Base-by-base conservation (phyloP, 2,113 vertebrate species). In the Salvelinus alpinus region DNA sequence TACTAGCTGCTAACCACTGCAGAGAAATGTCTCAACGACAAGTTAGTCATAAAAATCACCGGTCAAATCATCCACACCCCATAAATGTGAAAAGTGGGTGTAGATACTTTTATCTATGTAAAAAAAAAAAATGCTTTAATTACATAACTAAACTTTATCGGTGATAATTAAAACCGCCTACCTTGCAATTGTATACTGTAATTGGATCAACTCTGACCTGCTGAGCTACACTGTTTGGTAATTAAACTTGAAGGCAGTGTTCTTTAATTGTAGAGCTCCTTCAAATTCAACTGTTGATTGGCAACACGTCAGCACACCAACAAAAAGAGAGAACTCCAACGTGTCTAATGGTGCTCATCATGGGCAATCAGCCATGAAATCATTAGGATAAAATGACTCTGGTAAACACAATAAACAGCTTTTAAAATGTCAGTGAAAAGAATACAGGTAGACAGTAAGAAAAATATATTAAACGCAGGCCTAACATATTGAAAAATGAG, bases 261-360 rank as follows among this genome's bases (percentile, higher is more conserved):
- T 90, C 86, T 88, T 90, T 90, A 87, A 91, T 88, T 88, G 84
- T 90, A 89, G 84, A 91, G 89, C 87, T 88, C 81, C 73, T 82
- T 87, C 88, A 92, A 90, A 88, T 88, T 89, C 90, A 86, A 91
- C 84, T 85, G 64, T 60, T 88, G 87, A 90, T 86, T 80, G 89
- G 88, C 83, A 82, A 88, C 86, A 85, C 80, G 86, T 87, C 77
- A 86, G 83, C 84, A 81, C 77, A 85, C 82, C 38, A 44, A 11
- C 38, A 44, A 44, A 11, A 85, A 88, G 88, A 85, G 85, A 85
- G 74, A 76, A 18, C 59, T 62, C 38, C 38, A 44, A 44, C 3
- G 9, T 44, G 38, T 44, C 38, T 44, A 44, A 44, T 44, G 38
- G 38, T 44, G 51, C 51, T 54, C 51, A 62, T 22, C 59, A 62